Evolutionary conservation across 30 jellyfish, hydroid and myxozoan genomes (phyloP), one percentile per base, ranked within the genome.

Genomic region (Cassiopea andromeda): DNA sequence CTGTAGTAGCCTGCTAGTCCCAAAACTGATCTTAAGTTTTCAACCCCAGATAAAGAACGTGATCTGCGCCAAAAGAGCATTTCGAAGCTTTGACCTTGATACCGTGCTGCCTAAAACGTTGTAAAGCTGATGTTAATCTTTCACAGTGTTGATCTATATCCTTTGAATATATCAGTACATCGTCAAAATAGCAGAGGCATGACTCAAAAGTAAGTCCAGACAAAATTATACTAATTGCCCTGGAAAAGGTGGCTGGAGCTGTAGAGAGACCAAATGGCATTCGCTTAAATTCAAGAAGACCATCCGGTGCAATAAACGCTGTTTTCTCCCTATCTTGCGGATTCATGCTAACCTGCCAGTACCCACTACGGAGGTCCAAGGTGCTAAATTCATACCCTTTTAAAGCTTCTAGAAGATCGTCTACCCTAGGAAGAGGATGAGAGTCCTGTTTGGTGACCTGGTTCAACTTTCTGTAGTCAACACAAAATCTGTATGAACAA

Each of bases 1-100:
- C 91, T 46, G 85, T 87, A 77, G 46, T 75, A 85, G 45, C 85
- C 78, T 7, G 93, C 93, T 13, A 85, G 89, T 16, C 82, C 93
- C 82, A 87, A 69, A 48, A 87, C 77, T 16, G 82, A 48, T 18
- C 91, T 83, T 18, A 78, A n/a, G 3, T 78, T 46, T 78, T 87
- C 87, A 50, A 87, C 46, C 87, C 92, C 46, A 84, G 72, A 59
- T 44, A 84, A 44, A 84, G 54, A 17, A 84, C 92, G 43, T 84
- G 75, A 44, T 69, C 86, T 15, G 92, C 92, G 10, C 78, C 92
- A 84, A 84, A 84, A 44, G 77, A 72, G 44, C 86, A 84, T 84
- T 84, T 84, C 16, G 92, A 84, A 47, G 92, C 92, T 59, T 84
- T 84, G 61, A 84, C 92, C 45, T 58, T 49, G 44, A 84, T 12